Conservation (phyloP, 2,888 invertebrate genomes). For the Geotrupes spiniger region DNA sequence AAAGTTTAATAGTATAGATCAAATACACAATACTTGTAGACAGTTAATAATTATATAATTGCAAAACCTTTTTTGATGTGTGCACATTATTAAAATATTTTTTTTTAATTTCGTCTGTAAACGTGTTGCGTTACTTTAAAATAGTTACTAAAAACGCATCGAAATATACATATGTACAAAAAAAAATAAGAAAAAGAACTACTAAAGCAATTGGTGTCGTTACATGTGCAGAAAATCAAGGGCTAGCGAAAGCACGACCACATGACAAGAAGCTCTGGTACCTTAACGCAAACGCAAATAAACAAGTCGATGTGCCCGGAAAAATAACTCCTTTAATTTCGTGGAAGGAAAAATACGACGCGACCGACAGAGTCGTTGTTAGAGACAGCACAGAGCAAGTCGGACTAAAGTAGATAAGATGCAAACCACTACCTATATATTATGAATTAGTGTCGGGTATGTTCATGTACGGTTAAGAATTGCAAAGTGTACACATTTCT, state of each 20-base stretch:
- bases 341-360: not conserved
- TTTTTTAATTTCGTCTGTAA: slow-evolving; percentile 1
- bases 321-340: not conserved
- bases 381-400: no score
- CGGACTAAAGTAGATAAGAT: slow-evolving; percentile 19
- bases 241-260: slow-evolving; percentile 42
- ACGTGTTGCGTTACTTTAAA: slow-evolving; percentile 1
- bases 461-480: slow-evolving; percentile 15
- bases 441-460: slow-evolving; percentile 20
- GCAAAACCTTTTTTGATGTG: no score
- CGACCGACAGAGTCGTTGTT: no score
- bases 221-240: slow-evolving; percentile 28
- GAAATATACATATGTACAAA: slow-evolving; percentile 8
- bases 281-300: slow-evolving; percentile 35
- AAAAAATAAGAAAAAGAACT: slow-evolving; percentile 4
- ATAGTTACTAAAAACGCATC: not conserved
- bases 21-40: slow-evolving; percentile 6
- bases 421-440: slow-evolving; percentile 26
- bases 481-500: slow-evolving; percentile 22
- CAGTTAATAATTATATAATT: no score
- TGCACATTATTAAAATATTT: no score
- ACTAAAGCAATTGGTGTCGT: slow-evolving; percentile 9
- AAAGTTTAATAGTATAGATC: no score
- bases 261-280: slow-evolving; percentile 46
- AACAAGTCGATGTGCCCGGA: slow-evolving; percentile 13